Conservation (phyloP, 2,888 invertebrate species). For the Keiferia lycopersicella region DNA sequence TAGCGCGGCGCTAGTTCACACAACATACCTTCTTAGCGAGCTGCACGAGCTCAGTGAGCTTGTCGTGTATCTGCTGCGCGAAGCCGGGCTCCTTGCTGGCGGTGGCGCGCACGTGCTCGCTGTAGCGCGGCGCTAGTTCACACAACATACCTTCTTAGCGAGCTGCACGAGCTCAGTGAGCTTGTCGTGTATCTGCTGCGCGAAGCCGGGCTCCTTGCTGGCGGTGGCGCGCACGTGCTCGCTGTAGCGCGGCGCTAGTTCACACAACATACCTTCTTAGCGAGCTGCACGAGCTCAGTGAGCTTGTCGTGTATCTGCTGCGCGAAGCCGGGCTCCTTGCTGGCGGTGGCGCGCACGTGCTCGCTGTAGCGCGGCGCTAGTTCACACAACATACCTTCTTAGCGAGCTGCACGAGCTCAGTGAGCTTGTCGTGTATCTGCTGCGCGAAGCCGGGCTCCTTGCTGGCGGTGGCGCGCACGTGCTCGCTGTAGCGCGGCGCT, state of each 20-base stretch:
- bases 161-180: constrained; percentile 92
- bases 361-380: constrained; percentile 92
- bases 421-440: constrained; percentile 90
- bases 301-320: constrained; percentile 91
- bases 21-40: constrained; percentile 88
- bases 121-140: constrained; percentile 87
- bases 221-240: constrained; percentile 92
- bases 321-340: constrained; percentile 90
- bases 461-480: constrained; percentile 90
- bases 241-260: constrained; percentile 89
- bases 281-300: constrained; percentile 91
- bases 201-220: constrained; percentile 90
- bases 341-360: constrained; percentile 90
- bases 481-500: constrained; percentile 92
- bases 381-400: constrained; percentile 83
- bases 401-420: constrained; percentile 92
- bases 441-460: constrained; percentile 91
- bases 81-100: constrained; percentile 91
- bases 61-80: constrained; percentile 91
- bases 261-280: constrained; percentile 85
- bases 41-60: constrained; percentile 91
- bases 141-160: constrained; percentile 86
- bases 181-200: constrained; percentile 90
- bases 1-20: constrained; percentile 86
- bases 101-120: constrained; percentile 91